Evolutionary conservation across 2,113 vertebrate species (phyloP).

Genomic region (Ceratotherium simum): DNA sequence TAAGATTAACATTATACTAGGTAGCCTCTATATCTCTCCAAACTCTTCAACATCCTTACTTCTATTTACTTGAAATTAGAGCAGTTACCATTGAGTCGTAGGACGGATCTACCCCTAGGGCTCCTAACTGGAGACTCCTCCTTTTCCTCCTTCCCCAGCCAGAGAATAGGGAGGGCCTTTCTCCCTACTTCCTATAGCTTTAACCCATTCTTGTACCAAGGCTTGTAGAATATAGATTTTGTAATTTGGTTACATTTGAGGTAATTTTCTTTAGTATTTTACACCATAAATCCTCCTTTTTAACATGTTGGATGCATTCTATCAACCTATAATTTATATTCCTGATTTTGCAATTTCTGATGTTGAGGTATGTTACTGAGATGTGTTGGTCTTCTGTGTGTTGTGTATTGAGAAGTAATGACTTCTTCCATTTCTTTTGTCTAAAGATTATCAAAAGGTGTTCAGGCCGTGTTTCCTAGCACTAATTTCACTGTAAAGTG

Average conservation of each 20-base stretch:
- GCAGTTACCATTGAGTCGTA: background rate
- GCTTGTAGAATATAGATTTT: background rate
- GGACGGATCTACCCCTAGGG: background rate
- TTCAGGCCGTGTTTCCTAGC: background rate
- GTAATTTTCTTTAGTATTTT: constrained; percentile 30
- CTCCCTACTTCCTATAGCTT: background rate
- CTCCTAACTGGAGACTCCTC: background rate
- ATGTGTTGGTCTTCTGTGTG: background rate
- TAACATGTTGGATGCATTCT: background rate
- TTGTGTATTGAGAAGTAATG: background rate
- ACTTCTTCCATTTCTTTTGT: background rate
- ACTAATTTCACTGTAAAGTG: background rate
- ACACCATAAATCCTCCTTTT: background rate
- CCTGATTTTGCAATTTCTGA: background rate
- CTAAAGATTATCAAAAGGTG: background rate
- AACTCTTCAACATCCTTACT: background rate
- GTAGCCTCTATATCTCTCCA: background rate
- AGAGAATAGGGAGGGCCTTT: background rate
- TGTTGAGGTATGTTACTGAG: background rate
- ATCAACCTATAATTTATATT: background rate
- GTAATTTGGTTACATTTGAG: background rate
- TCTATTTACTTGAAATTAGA: background rate
- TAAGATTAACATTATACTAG: background rate
- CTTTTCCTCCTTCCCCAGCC: background rate
- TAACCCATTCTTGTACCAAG: background rate